phyloP scores from a whole-genome alignment of 2,797 vertebrate genomes.

The Poecile montanus region DNA sequence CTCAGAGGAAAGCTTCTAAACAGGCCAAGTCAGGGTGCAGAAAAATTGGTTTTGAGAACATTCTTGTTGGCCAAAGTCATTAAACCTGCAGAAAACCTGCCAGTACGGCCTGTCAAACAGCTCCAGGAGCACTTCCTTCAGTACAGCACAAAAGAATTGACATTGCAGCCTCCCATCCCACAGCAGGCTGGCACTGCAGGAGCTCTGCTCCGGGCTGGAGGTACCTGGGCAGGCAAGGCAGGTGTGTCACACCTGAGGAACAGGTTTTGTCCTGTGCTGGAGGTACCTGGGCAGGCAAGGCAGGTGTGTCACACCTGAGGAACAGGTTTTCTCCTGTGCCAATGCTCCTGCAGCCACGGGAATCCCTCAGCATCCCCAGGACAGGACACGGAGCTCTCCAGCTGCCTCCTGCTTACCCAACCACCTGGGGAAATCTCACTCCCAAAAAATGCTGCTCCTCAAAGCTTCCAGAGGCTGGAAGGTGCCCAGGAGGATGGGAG shows the following conservation, averaged over 20 bases:
- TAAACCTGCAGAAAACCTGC: background rate
- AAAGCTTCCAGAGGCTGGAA: background rate
- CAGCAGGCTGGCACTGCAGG: background rate
- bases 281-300: background rate
- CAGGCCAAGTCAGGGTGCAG: background rate
- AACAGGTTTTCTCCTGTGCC: fast-evolving
- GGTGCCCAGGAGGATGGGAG: background rate
- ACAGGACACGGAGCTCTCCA: background rate
- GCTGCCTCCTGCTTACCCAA: background rate
- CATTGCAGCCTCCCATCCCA: background rate
- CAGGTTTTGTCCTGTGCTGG: background rate
- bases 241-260: background rate
- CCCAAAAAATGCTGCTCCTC: background rate
- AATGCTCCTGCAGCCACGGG: background rate
- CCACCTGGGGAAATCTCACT: background rate
- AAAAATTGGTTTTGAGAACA: background rate
- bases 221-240: background rate
- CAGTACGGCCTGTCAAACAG: background rate
- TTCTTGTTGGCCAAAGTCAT: background rate
- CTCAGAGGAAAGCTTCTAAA: background rate
- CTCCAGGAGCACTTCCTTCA: background rate
- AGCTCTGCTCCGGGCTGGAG: background rate
- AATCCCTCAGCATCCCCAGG: background rate
- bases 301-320: background rate
- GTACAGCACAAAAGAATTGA: background rate